phyloP scores from a whole-genome alignment of 2,113 vertebrate genomes.

The Geococcyx californianus region DNA sequence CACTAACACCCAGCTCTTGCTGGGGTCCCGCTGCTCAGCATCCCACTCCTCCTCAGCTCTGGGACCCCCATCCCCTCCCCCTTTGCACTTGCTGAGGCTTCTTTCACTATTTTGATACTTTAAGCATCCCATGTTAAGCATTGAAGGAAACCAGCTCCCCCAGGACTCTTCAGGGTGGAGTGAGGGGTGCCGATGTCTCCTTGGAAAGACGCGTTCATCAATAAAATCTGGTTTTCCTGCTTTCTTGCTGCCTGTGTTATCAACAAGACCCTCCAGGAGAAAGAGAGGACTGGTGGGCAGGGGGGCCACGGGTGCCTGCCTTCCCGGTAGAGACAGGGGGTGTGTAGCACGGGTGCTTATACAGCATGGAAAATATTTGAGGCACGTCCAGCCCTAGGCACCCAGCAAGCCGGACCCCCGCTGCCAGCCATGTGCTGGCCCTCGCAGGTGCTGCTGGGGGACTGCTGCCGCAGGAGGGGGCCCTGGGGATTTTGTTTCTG shows the following conservation, averaged over 20 bases:
- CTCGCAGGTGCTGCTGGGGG: conserved; percentile 15
- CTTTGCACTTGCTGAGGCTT: conserved; percentile 42
- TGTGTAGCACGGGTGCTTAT: neutral
- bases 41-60: neutral
- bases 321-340: neutral
- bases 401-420: neutral
- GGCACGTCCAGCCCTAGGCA: conserved; percentile 5
- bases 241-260: neutral
- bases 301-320: neutral
- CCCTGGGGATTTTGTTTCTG: neutral
- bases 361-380: conserved; percentile 49
- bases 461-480: neutral
- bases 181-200: neutral
- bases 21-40: neutral
- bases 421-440: conserved; percentile 28
- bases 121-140: conserved; percentile 28
- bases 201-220: neutral
- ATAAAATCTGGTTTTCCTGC: conserved; percentile 51
- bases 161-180: neutral
- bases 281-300: neutral
- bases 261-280: neutral
- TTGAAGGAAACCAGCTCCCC: conserved; percentile 16
- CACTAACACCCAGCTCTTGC: neutral
- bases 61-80: neutral
- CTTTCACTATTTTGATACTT: conserved; percentile 69